phyloP scores from a whole-genome alignment of 2,113 vertebrate species.

The Sisor rabdophorus region DNA sequence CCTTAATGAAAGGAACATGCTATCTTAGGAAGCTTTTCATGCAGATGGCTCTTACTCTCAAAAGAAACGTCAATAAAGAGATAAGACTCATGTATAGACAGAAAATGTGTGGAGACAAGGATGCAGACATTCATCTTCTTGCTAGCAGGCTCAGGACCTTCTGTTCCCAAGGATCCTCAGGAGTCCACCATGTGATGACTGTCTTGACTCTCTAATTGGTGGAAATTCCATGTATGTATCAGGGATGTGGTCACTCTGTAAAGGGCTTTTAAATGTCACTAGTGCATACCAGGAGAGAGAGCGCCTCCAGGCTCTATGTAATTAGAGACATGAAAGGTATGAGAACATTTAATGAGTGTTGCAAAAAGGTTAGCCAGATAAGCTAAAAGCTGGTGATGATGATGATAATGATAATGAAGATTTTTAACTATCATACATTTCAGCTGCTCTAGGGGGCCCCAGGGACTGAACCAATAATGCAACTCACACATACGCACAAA shows the following conservation, averaged over 20 bases:
- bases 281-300: neutral
- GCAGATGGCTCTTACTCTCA: neutral
- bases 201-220: conserved; percentile 4
- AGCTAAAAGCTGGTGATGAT: neutral
- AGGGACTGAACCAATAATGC: too few species aligned
- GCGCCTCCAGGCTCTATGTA: conserved; percentile 40
- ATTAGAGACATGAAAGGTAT: conserved; percentile 47
- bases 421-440: too few species aligned
- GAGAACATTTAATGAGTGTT: conserved; percentile 19
- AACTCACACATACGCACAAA: too few species aligned
- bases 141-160: neutral
- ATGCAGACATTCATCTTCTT: neutral
- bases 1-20: neutral
- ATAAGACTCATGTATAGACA: conserved; percentile 10
- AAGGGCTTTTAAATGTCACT: conserved; percentile 32
- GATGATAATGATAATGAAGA: neutral
- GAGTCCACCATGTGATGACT: neutral
- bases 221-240: conserved; percentile 18
- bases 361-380: conserved; percentile 35
- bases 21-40: neutral
- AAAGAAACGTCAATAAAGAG: neutral
- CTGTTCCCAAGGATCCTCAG: neutral
- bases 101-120: neutral
- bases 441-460: too few species aligned
- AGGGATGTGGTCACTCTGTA: conserved; percentile 25